Evolutionary conservation across 2,888 invertebrate species (phyloP).

Genomic region (Lithophane ornitopus): DNA sequence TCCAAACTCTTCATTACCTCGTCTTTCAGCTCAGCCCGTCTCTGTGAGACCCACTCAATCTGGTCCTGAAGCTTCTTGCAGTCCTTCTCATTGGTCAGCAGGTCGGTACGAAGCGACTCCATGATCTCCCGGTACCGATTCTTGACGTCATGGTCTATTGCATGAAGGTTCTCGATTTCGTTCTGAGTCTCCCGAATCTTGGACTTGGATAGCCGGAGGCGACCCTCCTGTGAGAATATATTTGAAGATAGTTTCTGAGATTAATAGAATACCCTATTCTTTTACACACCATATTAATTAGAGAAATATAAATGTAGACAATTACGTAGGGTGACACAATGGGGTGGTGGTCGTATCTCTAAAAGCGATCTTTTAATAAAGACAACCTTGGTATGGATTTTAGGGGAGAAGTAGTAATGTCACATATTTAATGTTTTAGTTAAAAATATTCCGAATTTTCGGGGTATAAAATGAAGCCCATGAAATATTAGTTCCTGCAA

Average conservation of each 20-base stretch:
- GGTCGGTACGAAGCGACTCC: constrained; percentile 81
- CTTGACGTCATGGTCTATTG: constrained; percentile 82
- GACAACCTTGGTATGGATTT: background rate
- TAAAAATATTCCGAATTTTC: background rate
- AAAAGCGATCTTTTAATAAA: background rate
- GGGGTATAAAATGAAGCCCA: background rate
- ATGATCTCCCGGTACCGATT: constrained; percentile 82
- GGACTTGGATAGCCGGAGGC: constrained; percentile 84
- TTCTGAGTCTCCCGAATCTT: constrained; percentile 86
- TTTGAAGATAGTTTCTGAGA: background rate
- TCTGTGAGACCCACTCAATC: constrained; percentile 86
- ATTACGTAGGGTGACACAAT: background rate
- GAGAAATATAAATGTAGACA: background rate
- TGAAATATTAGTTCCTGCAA: background rate
- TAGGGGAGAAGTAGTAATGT: too few species aligned
- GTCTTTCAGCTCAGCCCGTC: constrained; percentile 83
- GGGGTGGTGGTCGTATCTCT: background rate
- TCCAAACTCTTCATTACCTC: constrained; percentile 74
- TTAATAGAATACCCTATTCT: background rate
- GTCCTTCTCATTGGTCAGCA: constrained; percentile 82
- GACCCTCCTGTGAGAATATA: constrained; percentile 79
- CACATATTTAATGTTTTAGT: background rate
- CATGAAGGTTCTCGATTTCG: constrained; percentile 86
- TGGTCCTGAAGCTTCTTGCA: constrained; percentile 86
- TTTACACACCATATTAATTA: background rate